Evolutionary conservation across 1,140 invertebrate species (phyloP), one percentile per base, ranked within the genome.

Genomic region (Drosophila navojoa): DNA sequence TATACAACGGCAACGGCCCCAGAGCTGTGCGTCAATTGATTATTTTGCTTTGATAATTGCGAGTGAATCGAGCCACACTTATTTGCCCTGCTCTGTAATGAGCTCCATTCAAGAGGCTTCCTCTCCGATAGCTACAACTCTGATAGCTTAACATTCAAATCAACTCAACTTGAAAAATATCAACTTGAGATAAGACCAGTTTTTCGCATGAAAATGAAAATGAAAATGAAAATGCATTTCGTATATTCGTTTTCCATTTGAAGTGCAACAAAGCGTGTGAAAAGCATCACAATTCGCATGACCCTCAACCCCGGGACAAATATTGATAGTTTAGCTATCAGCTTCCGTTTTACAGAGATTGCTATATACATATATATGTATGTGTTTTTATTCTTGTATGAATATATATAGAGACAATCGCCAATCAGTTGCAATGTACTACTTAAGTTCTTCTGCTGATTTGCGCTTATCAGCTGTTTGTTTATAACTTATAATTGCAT

Each of bases 21-120:
- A 45, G 27, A 32, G 27, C 13, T n/a, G 27, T 68, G 40, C 70
- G 66, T 70, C 66, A 74, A 70, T 63, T 70, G 59, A 70, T 74
- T 62, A 11, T 44, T 52, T 35, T 49, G n/a, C n/a, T 15, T 50
- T 63, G 66, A 70, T 74, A 63, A 62, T 67, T 60, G 40, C 11
- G 1, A 67, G 0, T 42, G 27, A 35, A 60, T n/a, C 29, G 38
- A 42, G 25, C 6, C 35, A 10, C 16, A 35, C 22, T 52, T 54
- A 47, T 40, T 55, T 68, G 16, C 22, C 38, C 13, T 7, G 13
- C 35, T 27, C 7, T 35, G 32, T 61, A 53, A 61, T 61, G 35
- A 25, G 16, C 53, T 62, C 70, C 50, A 1, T 38, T 53, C 11
- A 35, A 57, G 58, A 11, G 42, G 35, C 15, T 50, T 63, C 40